phyloP scores from a whole-genome alignment of 1,140 invertebrate genomes.

The Asobara japonica region DNA sequence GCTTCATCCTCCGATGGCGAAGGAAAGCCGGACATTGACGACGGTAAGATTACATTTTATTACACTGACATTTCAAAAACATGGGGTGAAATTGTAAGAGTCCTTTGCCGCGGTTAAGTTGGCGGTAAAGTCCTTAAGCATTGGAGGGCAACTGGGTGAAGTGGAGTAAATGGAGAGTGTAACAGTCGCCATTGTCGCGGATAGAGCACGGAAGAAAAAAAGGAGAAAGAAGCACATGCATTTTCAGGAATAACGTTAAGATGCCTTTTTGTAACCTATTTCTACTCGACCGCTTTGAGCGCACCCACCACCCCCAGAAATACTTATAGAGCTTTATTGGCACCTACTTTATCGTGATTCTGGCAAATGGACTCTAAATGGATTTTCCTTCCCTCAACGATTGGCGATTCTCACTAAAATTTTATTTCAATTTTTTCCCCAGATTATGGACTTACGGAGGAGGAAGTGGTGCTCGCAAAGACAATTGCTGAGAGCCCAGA shows the following conservation, averaged over 20 bases:
- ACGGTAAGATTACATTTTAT: slow-evolving; percentile 46
- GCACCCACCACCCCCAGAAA: slow-evolving; percentile 21
- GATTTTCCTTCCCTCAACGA: slow-evolving; percentile 7
- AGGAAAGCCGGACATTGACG: slow-evolving; percentile 51
- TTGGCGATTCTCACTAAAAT: background rate
- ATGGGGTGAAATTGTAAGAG: background rate
- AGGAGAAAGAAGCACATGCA: background rate
- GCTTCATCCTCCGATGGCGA: slow-evolving; percentile 62
- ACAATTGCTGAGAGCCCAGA: slow-evolving; percentile 79
- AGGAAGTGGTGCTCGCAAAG: slow-evolving; percentile 86
- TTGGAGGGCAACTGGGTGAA: slow-evolving; percentile 33
- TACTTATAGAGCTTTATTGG: slow-evolving; percentile 10
- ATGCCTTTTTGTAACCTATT: background rate
- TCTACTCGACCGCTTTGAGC: background rate
- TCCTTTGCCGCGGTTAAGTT: background rate
- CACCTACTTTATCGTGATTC: slow-evolving; percentile 16
- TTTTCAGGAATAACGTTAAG: background rate
- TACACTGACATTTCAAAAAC: background rate
- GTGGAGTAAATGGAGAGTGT: slow-evolving; percentile 39
- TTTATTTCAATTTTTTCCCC: slow-evolving; percentile 36
- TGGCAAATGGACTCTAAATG: slow-evolving; percentile 59
- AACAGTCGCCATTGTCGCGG: slow-evolving; percentile 36
- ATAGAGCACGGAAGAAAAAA: background rate
- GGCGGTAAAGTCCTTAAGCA: background rate
- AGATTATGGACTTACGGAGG: slow-evolving; percentile 87